phyloP scores from a whole-genome alignment of 1,140 invertebrate species.

The Tribolium madens region DNA sequence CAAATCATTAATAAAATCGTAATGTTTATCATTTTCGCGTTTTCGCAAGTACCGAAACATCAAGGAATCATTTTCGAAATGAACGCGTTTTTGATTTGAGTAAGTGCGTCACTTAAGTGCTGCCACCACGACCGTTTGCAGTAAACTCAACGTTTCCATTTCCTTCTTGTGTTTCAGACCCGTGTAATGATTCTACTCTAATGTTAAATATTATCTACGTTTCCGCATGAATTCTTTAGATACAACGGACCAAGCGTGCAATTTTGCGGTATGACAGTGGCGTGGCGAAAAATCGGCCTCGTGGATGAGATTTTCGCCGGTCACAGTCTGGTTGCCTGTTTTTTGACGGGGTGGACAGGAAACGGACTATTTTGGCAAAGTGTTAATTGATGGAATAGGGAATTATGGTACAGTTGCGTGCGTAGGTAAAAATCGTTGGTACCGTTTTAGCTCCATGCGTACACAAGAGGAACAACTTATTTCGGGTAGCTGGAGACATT shows the following conservation, averaged over 20 bases:
- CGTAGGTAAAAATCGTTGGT: neutral
- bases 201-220: conserved; percentile 61
- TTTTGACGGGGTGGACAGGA: neutral
- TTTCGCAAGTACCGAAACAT: neutral
- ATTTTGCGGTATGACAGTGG: conserved; percentile 51
- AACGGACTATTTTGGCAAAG: neutral
- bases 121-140: conserved; percentile 34
- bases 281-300: conserved; percentile 38
- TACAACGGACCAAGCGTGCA: conserved; percentile 52
- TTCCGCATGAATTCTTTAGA: conserved; percentile 60
- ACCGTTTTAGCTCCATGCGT: conserved; percentile 31
- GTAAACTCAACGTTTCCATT: conserved; percentile 47
- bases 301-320: conserved; percentile 1
- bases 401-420: conserved; percentile 2
- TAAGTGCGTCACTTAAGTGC: conserved; percentile 16
- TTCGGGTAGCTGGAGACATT: conserved; percentile 11
- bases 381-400: conserved; percentile 1
- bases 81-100: conserved; percentile 41
- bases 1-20: conserved; percentile 40
- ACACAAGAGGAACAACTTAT: conserved; percentile 3
- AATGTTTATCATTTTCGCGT: conserved; percentile 42
- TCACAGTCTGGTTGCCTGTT: conserved; percentile 16
- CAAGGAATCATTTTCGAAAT: conserved; percentile 40
- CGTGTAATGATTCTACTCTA: conserved; percentile 57
- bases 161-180: conserved; percentile 48